Percentiles rank a stretch among this genome's conserved stretches.
These are phyloP conservation scores for Trissoscelio sp. DNA, from an alignment of 2,888 invertebrate genomes.

Conservation along the genomic window DNA sequence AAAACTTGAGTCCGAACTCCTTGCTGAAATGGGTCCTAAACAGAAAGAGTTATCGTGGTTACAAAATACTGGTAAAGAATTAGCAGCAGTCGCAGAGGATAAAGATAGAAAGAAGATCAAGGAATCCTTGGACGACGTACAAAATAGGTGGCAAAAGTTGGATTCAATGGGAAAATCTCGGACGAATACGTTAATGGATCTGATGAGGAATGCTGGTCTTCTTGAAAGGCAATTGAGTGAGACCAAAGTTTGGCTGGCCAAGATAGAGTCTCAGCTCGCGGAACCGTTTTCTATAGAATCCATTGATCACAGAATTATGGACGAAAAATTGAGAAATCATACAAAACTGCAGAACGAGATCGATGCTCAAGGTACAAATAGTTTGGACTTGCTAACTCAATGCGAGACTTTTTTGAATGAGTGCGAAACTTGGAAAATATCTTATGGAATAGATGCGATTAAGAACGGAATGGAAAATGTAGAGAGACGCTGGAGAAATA, in stretches of 20 bases:
- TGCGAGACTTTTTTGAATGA: conserved; percentile 91
- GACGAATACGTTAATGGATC: conserved; percentile 89
- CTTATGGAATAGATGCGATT: conserved; percentile 89
- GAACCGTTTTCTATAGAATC: conserved; percentile 88
- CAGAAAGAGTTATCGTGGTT: conserved; percentile 92
- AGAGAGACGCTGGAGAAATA: conserved; percentile 91
- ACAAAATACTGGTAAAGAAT: conserved; percentile 87
- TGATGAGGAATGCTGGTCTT: conserved; percentile 88
- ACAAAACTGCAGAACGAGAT: conserved; percentile 90
- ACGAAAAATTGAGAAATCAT: conserved; percentile 88
- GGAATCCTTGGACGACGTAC: conserved; percentile 86
- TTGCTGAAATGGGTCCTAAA: conserved; percentile 90
- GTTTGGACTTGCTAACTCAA: conserved; percentile 91
- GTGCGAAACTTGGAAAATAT: conserved; percentile 88
- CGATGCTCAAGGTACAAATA: conserved; percentile 90
- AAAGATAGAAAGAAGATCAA: conserved; percentile 86
- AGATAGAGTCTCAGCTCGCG: conserved; percentile 88
- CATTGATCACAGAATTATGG: conserved; percentile 87
- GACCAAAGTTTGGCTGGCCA: conserved; percentile 89
- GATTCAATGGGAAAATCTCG: conserved; percentile 87
- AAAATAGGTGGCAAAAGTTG: conserved; percentile 88
- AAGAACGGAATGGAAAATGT: conserved; percentile 88
- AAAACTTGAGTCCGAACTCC: conserved; percentile 89
- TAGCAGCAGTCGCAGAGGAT: conserved; percentile 87
- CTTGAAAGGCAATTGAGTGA: conserved; percentile 90